phyloP scores from a whole-genome alignment of 2,797 vertebrate species.

The Adelosebastes latens region DNA sequence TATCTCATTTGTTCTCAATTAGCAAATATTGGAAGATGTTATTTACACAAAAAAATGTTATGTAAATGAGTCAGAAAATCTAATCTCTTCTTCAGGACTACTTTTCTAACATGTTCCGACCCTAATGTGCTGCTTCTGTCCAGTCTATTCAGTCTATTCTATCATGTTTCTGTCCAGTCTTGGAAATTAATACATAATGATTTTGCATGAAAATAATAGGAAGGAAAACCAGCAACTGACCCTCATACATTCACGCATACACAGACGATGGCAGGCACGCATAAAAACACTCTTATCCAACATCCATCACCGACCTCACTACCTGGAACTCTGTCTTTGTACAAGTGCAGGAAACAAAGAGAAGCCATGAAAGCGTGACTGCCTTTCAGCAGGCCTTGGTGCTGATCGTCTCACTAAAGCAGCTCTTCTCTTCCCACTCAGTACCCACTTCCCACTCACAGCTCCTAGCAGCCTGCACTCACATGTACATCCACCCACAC shows the following conservation, averaged over 20 bases:
- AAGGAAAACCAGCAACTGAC: background rate
- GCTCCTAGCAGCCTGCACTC: constrained; percentile 79
- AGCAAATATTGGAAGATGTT: background rate
- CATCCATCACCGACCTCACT: constrained; percentile 23
- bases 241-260: background rate
- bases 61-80: background rate
- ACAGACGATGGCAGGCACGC: background rate
- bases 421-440: constrained; percentile 81
- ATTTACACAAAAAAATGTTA: background rate
- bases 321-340: constrained; percentile 47
- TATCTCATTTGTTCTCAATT: background rate
- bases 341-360: constrained; percentile 59
- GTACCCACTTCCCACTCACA: constrained; percentile 83
- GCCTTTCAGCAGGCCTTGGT: constrained; percentile 70
- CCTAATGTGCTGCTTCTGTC: background rate
- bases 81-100: background rate
- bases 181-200: background rate
- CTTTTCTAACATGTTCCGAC: background rate
- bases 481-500: constrained; percentile 80
- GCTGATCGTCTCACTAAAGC: constrained; percentile 75
- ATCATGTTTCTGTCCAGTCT: background rate
- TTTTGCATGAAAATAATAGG: constrained; percentile 14
- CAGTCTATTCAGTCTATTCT: constrained; percentile 4
- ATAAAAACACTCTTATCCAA: constrained; percentile 20
- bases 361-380: constrained; percentile 70